Evolutionary conservation across 2,113 vertebrate species (phyloP).

Genomic region (Danionella cerebrum): DNA sequence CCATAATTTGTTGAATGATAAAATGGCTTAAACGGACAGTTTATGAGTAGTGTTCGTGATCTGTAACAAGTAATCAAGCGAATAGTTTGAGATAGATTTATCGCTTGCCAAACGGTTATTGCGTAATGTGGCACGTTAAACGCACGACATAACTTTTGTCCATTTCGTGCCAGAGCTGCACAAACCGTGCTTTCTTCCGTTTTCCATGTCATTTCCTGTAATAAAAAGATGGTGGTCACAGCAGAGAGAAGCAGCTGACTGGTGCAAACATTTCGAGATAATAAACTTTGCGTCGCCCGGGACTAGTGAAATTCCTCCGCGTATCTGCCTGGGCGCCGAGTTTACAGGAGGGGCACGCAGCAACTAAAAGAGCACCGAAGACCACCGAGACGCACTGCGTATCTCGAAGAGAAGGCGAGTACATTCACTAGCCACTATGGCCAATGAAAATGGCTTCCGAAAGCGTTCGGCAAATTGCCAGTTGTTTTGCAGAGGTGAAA

Average conservation of each 20-base stretch:
- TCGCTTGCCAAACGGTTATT: no score
- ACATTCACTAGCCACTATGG: conserved; percentile 74
- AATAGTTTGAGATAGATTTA: no score
- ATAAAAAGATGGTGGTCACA: conserved; percentile 91
- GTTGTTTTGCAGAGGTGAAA: conserved; percentile 40
- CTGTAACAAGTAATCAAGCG: no score
- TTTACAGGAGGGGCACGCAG: not conserved
- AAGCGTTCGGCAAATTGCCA: conserved; percentile 57
- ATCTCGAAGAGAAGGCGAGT: conserved; percentile 67
- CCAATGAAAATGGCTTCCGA: conserved; percentile 80
- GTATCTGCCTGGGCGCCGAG: conserved; percentile 34
- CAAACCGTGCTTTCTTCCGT: conserved; percentile 80
- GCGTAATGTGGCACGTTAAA: no score
- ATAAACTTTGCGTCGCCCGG: conserved; percentile 66
- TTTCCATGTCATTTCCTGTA: conserved; percentile 94
- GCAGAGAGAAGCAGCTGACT: conserved; percentile 76
- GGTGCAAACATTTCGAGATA: conserved; percentile 40
- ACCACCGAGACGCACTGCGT: conserved; percentile 16
- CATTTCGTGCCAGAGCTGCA: conserved; percentile 58
- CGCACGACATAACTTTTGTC: conserved; percentile 31
- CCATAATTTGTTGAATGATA: no score
- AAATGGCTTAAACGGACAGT: no score
- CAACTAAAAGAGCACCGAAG: conserved; percentile 1
- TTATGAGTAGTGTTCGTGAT: no score
- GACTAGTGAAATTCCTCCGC: conserved; percentile 31